Percentiles rank a stretch among this genome's conserved stretches.
phyloP scores from a whole-genome alignment of 2,888 invertebrate genomes.

The Nasonia oneida region DNA sequence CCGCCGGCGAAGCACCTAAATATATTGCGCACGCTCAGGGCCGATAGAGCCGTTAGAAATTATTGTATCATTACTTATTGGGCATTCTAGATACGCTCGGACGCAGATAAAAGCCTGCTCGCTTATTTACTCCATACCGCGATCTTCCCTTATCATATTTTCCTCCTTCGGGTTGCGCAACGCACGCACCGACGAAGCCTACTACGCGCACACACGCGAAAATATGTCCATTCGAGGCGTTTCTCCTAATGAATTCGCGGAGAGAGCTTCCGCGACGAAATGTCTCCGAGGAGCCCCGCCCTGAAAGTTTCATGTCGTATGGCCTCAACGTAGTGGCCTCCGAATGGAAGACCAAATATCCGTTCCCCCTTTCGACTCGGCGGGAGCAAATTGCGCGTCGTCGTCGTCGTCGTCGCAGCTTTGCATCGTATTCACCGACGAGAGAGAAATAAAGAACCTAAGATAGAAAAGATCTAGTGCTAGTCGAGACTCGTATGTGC shows the following conservation, averaged over 20 bases:
- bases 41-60: conserved; percentile 1
- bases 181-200: background rate
- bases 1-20: background rate
- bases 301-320: background rate
- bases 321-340: background rate
- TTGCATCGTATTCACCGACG: background rate
- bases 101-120: background rate
- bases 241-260: background rate
- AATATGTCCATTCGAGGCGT: background rate
- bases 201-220: background rate
- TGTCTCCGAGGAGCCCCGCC: background rate
- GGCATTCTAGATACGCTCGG: background rate
- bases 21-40: background rate
- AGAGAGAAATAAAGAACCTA: background rate
- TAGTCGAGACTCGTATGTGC: background rate
- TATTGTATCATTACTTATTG: conserved; percentile 16
- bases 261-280: background rate
- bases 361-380: background rate
- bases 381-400: conserved; percentile 20
- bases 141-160: background rate
- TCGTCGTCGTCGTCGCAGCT: conserved; percentile 12
- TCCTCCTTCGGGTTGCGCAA: background rate
- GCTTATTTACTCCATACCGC: background rate
- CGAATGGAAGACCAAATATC: conserved; percentile 1
- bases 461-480: background rate